Percentiles rank a stretch among this genome's conserved stretches.
phyloP scores from a whole-genome alignment of 2,797 vertebrate species.

The Anguilla megastoma region DNA sequence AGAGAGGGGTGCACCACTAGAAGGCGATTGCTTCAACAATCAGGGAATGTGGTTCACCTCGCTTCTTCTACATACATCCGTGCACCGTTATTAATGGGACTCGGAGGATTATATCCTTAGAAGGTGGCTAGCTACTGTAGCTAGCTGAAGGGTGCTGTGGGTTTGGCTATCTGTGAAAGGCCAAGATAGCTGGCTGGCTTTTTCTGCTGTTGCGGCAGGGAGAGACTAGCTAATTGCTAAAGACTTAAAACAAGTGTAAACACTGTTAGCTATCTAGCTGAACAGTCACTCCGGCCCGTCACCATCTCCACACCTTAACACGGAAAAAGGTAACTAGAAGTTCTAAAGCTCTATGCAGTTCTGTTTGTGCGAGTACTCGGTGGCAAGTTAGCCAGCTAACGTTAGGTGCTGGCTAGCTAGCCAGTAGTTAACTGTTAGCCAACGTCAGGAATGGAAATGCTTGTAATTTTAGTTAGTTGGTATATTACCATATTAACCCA shows the following conservation, averaged over 20 bases:
- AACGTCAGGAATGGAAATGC: not conserved
- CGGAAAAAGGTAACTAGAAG: slow-evolving; percentile 71
- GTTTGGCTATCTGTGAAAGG: slow-evolving; percentile 70
- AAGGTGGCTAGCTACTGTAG: slow-evolving; percentile 46
- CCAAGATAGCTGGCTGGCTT: slow-evolving; percentile 57
- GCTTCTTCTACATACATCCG: slow-evolving; percentile 47
- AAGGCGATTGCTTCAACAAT: slow-evolving; percentile 40
- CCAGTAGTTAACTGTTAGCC: not conserved
- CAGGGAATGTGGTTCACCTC: slow-evolving; percentile 66
- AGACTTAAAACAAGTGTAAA: slow-evolving; percentile 56
- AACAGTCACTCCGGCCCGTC: slow-evolving; percentile 57
- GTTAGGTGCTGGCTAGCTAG: not conserved
- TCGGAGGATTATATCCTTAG: slow-evolving; percentile 71
- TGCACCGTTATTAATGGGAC: slow-evolving; percentile 67
- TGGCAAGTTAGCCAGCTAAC: not conserved
- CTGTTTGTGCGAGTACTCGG: not conserved
- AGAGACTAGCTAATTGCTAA: slow-evolving; percentile 57
- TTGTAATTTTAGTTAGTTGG: not conserved
- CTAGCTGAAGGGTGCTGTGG: slow-evolving; percentile 62
- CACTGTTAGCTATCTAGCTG: slow-evolving; percentile 33
- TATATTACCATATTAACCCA: not conserved
- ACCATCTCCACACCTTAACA: slow-evolving; percentile 57
- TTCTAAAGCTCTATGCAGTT: not conserved
- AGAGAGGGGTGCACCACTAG: slow-evolving; percentile 45
- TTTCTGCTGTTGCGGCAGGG: slow-evolving; percentile 60